Evolutionary conservation across 30 jellyfish, hydroid and myxozoan species (phyloP), one percentile per base, ranked within the genome.

Genomic region (Aurelia aurita complex sp. Pacific): DNA sequence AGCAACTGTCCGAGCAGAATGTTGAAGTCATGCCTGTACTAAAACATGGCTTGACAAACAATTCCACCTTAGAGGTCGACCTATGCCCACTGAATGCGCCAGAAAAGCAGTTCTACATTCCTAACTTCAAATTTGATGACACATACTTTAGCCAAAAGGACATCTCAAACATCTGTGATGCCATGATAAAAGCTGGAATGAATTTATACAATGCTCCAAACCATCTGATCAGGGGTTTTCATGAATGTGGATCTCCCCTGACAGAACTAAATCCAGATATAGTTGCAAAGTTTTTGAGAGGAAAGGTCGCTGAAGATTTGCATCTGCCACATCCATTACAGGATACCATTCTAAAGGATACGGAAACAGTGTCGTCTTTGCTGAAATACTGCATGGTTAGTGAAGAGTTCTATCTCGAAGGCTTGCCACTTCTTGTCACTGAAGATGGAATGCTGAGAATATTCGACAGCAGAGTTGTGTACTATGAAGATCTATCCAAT

Each of bases 391-490:
- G 96, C 81, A 43, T 77, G 68, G 6, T 13, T 16, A 63, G 62
- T 40, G 91, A 78, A 60, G 53, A 50, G 19, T 19, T 64, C 29
- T 9, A 12, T 32, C 86, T 90, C 10, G 80, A 90, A 15, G 96
- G 88, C 19, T 51, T 90, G 8, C 97, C 97, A 2, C 89, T 90
- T 60, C 83, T 93, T 23, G 76, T 90, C 33, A 60, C 87, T 16
- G 96, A 86, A 51, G 92, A 90, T 74, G 86, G 73, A 23, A 18
- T 34, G 33, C 55, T 90, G 64, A 50, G 88, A 36, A 36, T 43
- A 33, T 83, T 90, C 65, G 59, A 81, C 36, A 60, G 60, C 17
- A 23, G 70, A 60, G 43, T 14, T 36, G 83, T 73, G 32, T 90
- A 43, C 69, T 90, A 38, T 32, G 77, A 93, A 8, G 64, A 85